phyloP scores from a whole-genome alignment of 1,140 invertebrate genomes.

The Oncopeltus fasciatus region DNA sequence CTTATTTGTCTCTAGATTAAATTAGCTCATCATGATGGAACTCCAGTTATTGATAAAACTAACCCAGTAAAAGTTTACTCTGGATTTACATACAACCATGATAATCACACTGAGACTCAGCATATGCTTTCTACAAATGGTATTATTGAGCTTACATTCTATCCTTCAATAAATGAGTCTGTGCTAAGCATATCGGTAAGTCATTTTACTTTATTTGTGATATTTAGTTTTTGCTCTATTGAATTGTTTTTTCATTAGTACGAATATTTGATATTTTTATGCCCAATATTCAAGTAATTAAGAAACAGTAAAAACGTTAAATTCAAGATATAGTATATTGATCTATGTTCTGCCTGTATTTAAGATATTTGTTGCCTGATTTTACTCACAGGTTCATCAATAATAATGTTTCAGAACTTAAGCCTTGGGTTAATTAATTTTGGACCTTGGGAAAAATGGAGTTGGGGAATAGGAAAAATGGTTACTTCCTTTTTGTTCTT shows the following conservation, averaged over 20 bases:
- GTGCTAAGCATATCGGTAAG: constrained; percentile 45
- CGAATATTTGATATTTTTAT: background rate
- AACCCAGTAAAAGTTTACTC: constrained; percentile 48
- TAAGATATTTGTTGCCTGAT: no score
- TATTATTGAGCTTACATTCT: constrained; percentile 52
- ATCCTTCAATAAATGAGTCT: constrained; percentile 40
- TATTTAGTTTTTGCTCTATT: background rate
- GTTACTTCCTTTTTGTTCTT: no score
- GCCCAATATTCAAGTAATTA: no score
- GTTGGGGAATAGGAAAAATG: no score
- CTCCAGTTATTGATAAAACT: constrained; percentile 44
- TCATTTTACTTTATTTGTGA: constrained; percentile 1
- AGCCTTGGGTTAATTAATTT: no score
- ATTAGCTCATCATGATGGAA: constrained; percentile 58
- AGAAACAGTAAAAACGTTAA: no score
- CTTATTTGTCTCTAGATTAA: constrained; percentile 42
- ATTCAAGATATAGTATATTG: no score
- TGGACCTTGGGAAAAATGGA: no score
- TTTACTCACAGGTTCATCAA: no score
- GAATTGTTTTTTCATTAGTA: background rate
- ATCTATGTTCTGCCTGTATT: no score
- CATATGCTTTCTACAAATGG: constrained; percentile 49
- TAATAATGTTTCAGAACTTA: no score
- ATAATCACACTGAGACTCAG: constrained; percentile 41
- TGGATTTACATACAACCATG: constrained; percentile 49